Evolutionary conservation across 2,888 invertebrate species (phyloP).

Genomic region (Timema cristinae): DNA sequence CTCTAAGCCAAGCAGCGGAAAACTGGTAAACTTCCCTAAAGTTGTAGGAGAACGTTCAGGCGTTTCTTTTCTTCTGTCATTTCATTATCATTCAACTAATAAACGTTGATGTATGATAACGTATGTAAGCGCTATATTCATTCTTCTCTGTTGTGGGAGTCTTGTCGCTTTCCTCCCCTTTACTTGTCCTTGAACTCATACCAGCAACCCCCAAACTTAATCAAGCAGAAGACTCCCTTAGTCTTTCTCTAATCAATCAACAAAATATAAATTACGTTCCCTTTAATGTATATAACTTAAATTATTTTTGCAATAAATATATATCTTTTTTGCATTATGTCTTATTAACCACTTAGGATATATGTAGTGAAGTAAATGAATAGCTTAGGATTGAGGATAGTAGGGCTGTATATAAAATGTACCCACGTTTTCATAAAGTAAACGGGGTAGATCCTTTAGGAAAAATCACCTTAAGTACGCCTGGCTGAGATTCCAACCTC

Average conservation of each 20-base stretch:
- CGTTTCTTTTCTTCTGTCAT: constrained; percentile 5
- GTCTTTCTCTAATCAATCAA: too few relatives aligned
- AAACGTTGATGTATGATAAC: constrained; percentile 24
- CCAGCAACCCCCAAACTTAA: background rate
- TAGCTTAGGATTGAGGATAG: too few relatives aligned
- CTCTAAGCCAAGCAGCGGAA: background rate
- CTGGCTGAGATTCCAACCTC: too few relatives aligned
- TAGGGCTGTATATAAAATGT: too few relatives aligned
- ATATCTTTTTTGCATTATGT: background rate
- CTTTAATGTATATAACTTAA: background rate
- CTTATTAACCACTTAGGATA: too few relatives aligned
- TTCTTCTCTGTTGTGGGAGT: background rate
- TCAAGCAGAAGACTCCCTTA: background rate
- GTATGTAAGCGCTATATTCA: constrained; percentile 12
- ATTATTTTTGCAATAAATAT: background rate
- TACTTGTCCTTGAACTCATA: constrained; percentile 11
- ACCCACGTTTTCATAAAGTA: too few relatives aligned
- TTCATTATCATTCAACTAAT: constrained; percentile 24
- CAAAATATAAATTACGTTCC: too few relatives aligned
- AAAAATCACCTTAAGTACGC: too few relatives aligned
- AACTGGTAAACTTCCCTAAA: background rate
- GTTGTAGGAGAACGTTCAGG: constrained; percentile 3
- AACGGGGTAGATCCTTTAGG: too few relatives aligned
- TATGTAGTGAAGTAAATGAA: too few relatives aligned
- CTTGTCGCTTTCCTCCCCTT: background rate